Evolutionary conservation across 2,113 vertebrate species (phyloP), one percentile per base, ranked within the genome.

Genomic region (Hystrix cristata): DNA sequence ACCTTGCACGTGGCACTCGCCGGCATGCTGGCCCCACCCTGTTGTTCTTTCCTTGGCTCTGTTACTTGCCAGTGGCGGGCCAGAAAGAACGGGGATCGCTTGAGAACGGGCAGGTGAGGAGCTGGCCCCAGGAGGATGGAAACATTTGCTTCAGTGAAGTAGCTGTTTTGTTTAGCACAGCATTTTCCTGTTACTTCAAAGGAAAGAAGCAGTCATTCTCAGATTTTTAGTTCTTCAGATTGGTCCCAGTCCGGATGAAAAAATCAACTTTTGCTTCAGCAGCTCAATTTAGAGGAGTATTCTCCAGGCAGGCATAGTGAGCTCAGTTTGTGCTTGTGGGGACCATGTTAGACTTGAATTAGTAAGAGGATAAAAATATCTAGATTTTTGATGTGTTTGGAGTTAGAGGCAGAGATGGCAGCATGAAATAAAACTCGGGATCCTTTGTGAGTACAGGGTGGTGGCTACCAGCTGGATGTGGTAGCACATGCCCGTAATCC

Each of bases 131-230:
- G 31, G 87, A 91, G 38, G 93, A 43, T 7, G 69, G 55, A 60
- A 43, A 10, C 3, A 84, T 88, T 86, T 62, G 6, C 21, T 46
- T 64, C 14, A 1, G 5, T 48, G 31, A 38, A 43, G 19, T 38
- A 51, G 34, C 79, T 89, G 0, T 87, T 88, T 96, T 55, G 71
- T 67, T 84, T 80, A 90, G 31, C 8, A 25, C 27, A 71, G 25
- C 43, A 65, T 78, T 97, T 85, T 60, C 5, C 27, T 62, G 7
- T 62, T 86, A n/a, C 80, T 94, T 87, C 57, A 78, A 84, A 91
- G 86, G 53, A 38, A 83, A 93, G 74, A 71, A 90, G 53, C 60
- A 64, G 2, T 38, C 21, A 67, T 87, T 67, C 27, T 78, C 51
- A 31, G 38, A 62, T 29, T 69, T 91, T 89, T 93, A 48, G 57